These are phyloP conservation scores for Thaumatotibia leucotreta DNA, from an alignment of 1,140 invertebrate genomes.

Conservation along the genomic window DNA sequence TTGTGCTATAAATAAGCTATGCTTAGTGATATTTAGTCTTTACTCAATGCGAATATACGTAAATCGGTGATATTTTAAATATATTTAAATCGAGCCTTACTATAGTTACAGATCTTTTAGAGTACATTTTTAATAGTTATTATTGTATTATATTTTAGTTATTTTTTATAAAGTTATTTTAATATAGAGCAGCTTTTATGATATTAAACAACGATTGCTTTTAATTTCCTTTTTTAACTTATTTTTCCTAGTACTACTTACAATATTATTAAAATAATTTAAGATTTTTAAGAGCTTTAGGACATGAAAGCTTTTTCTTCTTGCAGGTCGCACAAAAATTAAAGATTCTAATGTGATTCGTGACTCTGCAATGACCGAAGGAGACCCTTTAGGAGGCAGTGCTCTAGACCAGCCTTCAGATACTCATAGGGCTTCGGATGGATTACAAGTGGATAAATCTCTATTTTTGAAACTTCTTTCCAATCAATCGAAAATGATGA, in stretches of 20 bases:
- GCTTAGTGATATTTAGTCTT: constrained; percentile 58
- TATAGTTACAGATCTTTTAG: constrained; percentile 8
- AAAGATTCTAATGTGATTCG: no score
- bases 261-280: no score
- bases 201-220: background rate
- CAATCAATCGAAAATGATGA: background rate
- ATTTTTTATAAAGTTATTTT: background rate
- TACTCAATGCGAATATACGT: constrained; percentile 62
- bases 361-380: background rate
- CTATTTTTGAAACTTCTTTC: background rate
- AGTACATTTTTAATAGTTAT: background rate
- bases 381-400: background rate
- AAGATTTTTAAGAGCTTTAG: no score
- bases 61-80: constrained; percentile 69
- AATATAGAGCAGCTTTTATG: constrained; percentile 1
- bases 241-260: background rate
- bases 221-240: background rate
- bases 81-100: constrained; percentile 57
- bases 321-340: background rate
- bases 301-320: background rate
- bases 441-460: background rate
- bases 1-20: constrained; percentile 32
- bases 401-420: background rate
- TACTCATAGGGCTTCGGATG: background rate
- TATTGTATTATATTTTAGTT: constrained; percentile 8